A percentile compares a stretch with the other conserved stretches of the same genome.
Evolutionary conservation across 2,888 invertebrate species (phyloP).

Genomic region (Hydriomena furcata): DNA sequence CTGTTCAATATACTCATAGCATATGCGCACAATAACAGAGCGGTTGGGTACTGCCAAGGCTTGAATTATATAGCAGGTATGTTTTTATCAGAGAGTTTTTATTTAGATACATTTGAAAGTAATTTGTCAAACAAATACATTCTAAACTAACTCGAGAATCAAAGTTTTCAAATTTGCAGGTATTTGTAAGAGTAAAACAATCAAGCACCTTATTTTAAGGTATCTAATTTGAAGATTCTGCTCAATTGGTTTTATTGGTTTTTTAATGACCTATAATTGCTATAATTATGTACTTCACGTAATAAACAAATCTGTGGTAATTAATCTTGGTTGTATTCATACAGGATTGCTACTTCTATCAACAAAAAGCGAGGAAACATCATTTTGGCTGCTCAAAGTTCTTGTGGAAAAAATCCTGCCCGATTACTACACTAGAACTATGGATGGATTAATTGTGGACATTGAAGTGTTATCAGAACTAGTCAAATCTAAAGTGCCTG

Average conservation of each 20-base stretch:
- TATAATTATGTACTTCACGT: too few relatives aligned
- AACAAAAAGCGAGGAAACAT: conserved; percentile 94
- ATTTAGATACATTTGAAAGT: too few relatives aligned
- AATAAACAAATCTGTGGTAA: too few relatives aligned
- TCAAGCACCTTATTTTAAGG: too few relatives aligned
- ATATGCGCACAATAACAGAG: conserved; percentile 93
- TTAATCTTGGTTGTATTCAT: conserved; percentile 1
- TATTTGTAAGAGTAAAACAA: too few relatives aligned
- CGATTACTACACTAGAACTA: conserved; percentile 94
- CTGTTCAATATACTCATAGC: conserved; percentile 94
- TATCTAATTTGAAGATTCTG: too few relatives aligned
- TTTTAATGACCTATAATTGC: too few relatives aligned
- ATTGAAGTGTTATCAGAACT: conserved; percentile 95
- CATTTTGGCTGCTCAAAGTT: conserved; percentile 96
- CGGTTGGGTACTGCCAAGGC: conserved; percentile 97
- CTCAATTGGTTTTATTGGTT: too few relatives aligned
- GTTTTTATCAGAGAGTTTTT: neutral
- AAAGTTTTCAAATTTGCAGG: too few relatives aligned
- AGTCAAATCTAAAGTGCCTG: conserved; percentile 91
- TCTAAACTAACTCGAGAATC: too few relatives aligned
- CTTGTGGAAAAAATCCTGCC: conserved; percentile 94
- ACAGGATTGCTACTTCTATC: conserved; percentile 91
- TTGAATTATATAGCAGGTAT: conserved; percentile 94
- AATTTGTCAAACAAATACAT: too few relatives aligned
- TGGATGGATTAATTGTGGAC: conserved; percentile 95